Percentiles rank a stretch among this genome's conserved stretches.
phyloP scores from a whole-genome alignment of 1,140 invertebrate genomes.

The Drosophila repleta region DNA sequence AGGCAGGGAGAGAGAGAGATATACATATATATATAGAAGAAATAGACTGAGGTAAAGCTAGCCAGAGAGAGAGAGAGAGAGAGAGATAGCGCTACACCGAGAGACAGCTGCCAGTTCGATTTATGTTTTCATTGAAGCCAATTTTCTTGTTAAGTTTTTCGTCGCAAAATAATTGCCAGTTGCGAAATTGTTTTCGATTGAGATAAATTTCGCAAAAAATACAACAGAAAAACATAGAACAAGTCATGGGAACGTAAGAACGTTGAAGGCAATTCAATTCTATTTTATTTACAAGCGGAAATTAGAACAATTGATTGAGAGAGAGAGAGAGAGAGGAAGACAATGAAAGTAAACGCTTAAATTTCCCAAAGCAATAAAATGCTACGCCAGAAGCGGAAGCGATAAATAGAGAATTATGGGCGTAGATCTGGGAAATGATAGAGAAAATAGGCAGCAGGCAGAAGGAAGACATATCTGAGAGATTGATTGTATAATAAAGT shows the following conservation, averaged over 20 bases:
- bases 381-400: conserved; percentile 19
- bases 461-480: not conserved
- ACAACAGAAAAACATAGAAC: conserved; percentile 8
- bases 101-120: conserved; percentile 45
- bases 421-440: conserved; percentile 2
- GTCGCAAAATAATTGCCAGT: conserved; percentile 65
- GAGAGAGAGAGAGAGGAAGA: not conserved
- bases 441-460: not conserved
- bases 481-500: too few relatives aligned
- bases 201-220: conserved; percentile 34
- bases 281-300: conserved; percentile 44
- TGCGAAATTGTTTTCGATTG: conserved; percentile 64
- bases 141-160: conserved; percentile 56
- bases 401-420: conserved; percentile 13
- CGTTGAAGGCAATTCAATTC: conserved; percentile 12
- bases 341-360: not conserved
- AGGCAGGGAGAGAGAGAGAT: too few relatives aligned
- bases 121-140: conserved; percentile 74
- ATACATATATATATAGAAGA: too few relatives aligned
- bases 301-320: conserved; percentile 51
- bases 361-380: conserved; percentile 30
- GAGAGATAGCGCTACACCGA: not conserved
- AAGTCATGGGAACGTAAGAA: conserved; percentile 30
- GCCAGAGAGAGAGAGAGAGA: not conserved
- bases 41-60: not conserved